phyloP scores from a whole-genome alignment of 2,113 vertebrate species.

The Phyllostomus hastatus region DNA sequence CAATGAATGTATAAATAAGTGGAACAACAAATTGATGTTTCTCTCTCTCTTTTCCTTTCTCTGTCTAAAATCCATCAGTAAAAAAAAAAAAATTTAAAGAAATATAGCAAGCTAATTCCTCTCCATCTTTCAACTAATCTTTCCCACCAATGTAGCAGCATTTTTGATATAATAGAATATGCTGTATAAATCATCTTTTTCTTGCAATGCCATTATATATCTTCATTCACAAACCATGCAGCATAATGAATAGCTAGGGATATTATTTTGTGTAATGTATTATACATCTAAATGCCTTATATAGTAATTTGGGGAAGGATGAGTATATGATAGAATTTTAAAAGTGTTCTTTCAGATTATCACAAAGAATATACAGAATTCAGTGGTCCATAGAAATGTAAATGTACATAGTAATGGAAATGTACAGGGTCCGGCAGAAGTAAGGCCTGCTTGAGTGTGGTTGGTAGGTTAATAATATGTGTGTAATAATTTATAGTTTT shows the following conservation, averaged over 20 bases:
- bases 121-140: not conserved
- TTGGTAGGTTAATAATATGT: no score
- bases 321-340: not conserved
- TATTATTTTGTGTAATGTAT: not conserved
- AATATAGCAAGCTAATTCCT: not conserved
- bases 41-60: no score
- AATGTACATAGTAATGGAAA: not conserved
- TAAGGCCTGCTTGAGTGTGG: no score
- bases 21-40: no score
- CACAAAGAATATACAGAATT: not conserved
- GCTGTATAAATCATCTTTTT: not conserved
- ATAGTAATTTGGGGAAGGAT: not conserved
- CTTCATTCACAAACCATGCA: not conserved
- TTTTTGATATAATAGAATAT: conserved; percentile 10
- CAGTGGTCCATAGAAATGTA: not conserved
- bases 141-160: not conserved
- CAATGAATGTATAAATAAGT: no score
- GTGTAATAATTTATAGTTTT: no score
- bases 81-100: not conserved
- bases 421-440: not conserved
- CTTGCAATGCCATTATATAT: not conserved
- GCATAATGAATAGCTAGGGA: not conserved
- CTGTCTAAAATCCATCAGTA: no score
- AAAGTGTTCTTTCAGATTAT: not conserved
- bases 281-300: not conserved